These are phyloP conservation scores for Prionace glauca DNA, from an alignment of 2,797 vertebrate species.

Conservation along the genomic window DNA sequence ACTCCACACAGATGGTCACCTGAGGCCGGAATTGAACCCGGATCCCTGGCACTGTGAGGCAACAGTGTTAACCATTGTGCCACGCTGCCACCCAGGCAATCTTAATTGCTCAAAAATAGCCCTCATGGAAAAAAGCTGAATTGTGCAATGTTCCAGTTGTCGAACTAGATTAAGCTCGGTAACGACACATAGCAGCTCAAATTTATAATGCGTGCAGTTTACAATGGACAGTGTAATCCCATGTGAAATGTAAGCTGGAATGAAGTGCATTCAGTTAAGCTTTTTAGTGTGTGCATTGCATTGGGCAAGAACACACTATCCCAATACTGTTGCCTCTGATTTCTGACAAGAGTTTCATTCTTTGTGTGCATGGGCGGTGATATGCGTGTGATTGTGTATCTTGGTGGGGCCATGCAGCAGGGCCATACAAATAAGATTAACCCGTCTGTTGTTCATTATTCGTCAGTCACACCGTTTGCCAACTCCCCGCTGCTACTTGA, in stretches of 20 bases:
- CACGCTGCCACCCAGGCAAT: too few relatives aligned
- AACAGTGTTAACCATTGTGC: too few relatives aligned
- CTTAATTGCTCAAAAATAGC: background rate
- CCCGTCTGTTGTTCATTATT: background rate
- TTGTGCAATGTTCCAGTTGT: background rate
- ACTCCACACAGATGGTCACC: too few relatives aligned
- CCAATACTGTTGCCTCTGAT: background rate
- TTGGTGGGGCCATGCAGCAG: background rate
- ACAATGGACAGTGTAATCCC: background rate
- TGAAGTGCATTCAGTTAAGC: background rate
- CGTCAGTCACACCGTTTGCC: background rate
- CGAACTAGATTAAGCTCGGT: background rate
- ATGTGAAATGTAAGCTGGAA: background rate
- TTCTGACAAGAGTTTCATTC: conserved; percentile 9
- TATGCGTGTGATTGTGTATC: background rate
- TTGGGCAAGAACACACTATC: background rate
- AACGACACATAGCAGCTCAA: background rate
- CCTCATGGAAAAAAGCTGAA: background rate
- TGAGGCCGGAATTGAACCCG: too few relatives aligned
- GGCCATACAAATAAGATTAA: background rate
- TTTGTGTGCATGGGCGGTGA: background rate
- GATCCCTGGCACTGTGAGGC: too few relatives aligned
- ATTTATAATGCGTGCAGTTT: background rate
- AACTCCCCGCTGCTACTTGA: background rate
- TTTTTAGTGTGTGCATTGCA: background rate